Evolutionary conservation across 2,113 vertebrate genomes (phyloP).

Genomic region (Ahaetulla prasina): DNA sequence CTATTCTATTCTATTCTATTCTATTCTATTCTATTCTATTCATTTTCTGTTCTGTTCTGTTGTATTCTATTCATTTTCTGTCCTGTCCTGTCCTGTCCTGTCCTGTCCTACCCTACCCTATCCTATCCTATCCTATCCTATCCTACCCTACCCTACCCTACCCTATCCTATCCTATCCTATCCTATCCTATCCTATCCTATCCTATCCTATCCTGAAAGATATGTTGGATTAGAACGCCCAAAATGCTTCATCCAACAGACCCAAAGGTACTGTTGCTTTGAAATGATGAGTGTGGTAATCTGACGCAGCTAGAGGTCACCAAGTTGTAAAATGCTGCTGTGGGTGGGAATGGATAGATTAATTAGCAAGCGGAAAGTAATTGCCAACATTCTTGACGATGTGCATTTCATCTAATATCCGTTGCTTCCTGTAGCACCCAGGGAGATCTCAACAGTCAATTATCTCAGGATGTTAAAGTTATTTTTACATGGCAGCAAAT

Average conservation of each 20-base stretch:
- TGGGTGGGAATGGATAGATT: not conserved
- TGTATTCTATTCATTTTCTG: not conserved
- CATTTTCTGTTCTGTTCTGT: no score
- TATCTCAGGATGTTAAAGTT: not conserved
- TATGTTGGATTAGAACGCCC: not conserved
- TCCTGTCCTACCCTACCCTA: no score
- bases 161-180: no score
- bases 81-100: no score
- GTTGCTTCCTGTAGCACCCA: not conserved
- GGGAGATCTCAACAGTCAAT: not conserved
- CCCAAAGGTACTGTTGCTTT: not conserved
- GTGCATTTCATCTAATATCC: not conserved
- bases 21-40: not conserved
- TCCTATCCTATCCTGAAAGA: not conserved
- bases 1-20: no score
- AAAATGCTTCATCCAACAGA: not conserved
- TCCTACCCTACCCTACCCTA: rapidly evolving
- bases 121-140: no score
- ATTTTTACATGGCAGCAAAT: not conserved
- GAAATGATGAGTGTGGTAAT: not conserved
- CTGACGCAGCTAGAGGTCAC: not conserved
- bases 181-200: no score
- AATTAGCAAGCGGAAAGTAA: not conserved
- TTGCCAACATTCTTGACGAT: not conserved
- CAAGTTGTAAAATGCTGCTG: not conserved